Evolutionary conservation across 2,888 invertebrate genomes (phyloP).

Genomic region (Danaus chrysippus): DNA sequence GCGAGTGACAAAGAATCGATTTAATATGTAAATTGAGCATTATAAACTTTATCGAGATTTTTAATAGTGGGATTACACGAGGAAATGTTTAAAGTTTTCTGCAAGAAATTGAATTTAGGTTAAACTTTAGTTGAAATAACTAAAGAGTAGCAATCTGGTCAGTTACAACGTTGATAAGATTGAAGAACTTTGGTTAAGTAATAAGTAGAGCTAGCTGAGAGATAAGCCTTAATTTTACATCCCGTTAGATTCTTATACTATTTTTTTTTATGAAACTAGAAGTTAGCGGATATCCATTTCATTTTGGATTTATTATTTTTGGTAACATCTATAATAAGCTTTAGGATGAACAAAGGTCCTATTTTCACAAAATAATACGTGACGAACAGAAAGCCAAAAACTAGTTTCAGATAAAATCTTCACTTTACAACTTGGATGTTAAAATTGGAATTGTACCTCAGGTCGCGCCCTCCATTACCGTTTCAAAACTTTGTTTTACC

Average conservation of each 20-base stretch:
- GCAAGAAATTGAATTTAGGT: slow-evolving; percentile 13
- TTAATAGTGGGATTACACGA: slow-evolving; percentile 11
- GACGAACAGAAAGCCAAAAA: slow-evolving; percentile 13
- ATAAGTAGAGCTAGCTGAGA: not conserved
- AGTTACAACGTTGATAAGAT: slow-evolving; percentile 1
- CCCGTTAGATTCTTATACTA: not conserved
- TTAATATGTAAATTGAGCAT: slow-evolving; percentile 25
- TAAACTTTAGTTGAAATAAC: slow-evolving; percentile 1
- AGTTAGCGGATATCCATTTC: too few species aligned
- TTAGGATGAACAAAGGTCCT: not conserved
- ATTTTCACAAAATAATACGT: slow-evolving; percentile 9
- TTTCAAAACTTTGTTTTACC: slow-evolving; percentile 31
- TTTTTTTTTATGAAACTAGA: too few species aligned
- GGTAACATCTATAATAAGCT: not conserved
- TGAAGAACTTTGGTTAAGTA: slow-evolving; percentile 4
- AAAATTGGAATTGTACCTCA: slow-evolving; percentile 27
- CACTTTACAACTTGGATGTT: slow-evolving; percentile 17
- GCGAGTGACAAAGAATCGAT: slow-evolving; percentile 23
- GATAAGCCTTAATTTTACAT: not conserved
- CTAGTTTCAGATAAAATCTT: slow-evolving; percentile 31
- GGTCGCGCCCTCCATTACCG: slow-evolving; percentile 31
- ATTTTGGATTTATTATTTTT: too few species aligned
- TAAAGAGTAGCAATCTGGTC: slow-evolving; percentile 7
- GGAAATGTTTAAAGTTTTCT: slow-evolving; percentile 9
- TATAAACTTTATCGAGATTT: slow-evolving; percentile 19